phyloP scores from a whole-genome alignment of 2,113 vertebrate species.

The Melanerpes formicivorus region DNA sequence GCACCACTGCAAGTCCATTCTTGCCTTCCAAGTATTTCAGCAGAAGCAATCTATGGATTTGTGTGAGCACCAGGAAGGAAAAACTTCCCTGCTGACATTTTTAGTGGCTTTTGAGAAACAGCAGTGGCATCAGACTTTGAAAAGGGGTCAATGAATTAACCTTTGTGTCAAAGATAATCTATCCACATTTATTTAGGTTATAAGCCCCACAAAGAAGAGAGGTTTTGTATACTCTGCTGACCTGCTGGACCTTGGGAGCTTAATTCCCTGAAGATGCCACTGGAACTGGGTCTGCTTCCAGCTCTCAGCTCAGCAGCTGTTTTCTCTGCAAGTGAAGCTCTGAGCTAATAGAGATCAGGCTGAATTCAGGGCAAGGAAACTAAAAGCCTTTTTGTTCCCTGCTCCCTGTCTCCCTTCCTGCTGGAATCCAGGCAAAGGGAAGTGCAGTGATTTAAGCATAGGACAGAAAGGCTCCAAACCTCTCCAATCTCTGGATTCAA shows the following conservation, averaged over 20 bases:
- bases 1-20: background rate
- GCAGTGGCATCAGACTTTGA: constrained; percentile 14
- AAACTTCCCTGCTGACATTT: background rate
- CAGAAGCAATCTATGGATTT: background rate
- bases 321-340: constrained; percentile 60
- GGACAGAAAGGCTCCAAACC: background rate
- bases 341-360: constrained; percentile 51
- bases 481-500: background rate
- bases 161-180: constrained; percentile 50
- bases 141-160: constrained; percentile 53
- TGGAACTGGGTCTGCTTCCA: constrained; percentile 63
- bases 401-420: constrained; percentile 29
- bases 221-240: constrained; percentile 50
- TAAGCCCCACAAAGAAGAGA: constrained; percentile 39
- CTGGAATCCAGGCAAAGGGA: constrained; percentile 45
- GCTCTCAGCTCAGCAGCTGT: constrained; percentile 53
- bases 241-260: constrained; percentile 30
- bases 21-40: constrained; percentile 4
- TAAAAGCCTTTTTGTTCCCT: constrained; percentile 68
- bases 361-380: constrained; percentile 62
- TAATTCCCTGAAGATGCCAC: constrained; percentile 33
- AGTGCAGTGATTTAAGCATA: constrained; percentile 29
- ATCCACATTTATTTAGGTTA: constrained; percentile 54
- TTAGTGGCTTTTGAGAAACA: background rate
- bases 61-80: background rate